Conservation (phyloP, 1,140 invertebrate species). For the Archivesica marissinica region DNA sequence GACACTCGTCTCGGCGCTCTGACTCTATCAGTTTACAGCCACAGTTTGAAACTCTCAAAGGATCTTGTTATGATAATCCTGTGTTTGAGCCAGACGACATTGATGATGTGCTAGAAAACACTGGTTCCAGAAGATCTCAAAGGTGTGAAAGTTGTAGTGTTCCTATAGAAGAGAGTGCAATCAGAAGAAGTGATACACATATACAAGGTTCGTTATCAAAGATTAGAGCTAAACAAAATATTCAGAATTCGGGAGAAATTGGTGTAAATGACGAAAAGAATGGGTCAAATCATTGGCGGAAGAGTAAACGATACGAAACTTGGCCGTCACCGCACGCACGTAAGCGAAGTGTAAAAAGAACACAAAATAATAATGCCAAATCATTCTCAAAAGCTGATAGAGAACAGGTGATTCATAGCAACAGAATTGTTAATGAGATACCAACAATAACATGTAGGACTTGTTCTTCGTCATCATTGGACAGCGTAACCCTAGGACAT, state of each 20-base stretch:
- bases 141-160: background rate
- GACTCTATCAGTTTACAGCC: background rate
- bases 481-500: background rate
- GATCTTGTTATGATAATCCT: slow-evolving; percentile 30
- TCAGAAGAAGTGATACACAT: background rate
- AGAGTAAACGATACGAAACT: slow-evolving; percentile 33
- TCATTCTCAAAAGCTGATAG: background rate
- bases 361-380: background rate
- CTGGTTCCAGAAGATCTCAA: background rate
- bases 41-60: background rate
- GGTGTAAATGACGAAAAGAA: background rate
- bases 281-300: background rate
- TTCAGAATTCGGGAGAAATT: background rate
- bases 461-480: background rate
- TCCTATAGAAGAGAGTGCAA: background rate
- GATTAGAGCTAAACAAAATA: background rate
- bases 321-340: slow-evolving; percentile 49
- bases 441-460: background rate
- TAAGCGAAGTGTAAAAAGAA: slow-evolving; percentile 22
- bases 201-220: background rate
- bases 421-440: slow-evolving; percentile 44
- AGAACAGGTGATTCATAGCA: background rate
- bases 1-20: background rate
- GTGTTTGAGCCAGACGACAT: slow-evolving; percentile 38
- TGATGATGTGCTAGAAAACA: background rate